These are phyloP conservation scores for Otis tarda DNA, from an alignment of 2,113 vertebrate genomes.

Conservation along the genomic window DNA sequence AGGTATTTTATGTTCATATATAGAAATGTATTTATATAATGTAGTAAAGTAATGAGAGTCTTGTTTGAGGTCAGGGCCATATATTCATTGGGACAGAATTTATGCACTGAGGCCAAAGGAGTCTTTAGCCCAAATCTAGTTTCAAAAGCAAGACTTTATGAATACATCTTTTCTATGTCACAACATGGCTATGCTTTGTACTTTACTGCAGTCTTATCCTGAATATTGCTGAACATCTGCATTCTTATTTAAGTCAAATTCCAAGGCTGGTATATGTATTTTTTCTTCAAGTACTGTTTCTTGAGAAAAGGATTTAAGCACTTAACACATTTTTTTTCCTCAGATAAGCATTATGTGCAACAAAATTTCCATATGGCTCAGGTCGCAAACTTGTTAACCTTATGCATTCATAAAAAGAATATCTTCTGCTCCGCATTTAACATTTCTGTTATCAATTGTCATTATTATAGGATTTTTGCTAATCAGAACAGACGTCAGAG, in stretches of 20 bases:
- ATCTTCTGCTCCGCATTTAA: conserved; percentile 41
- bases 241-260: conserved; percentile 14
- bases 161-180: background rate
- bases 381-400: conserved; percentile 55
- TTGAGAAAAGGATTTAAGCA: conserved; percentile 1
- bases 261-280: background rate
- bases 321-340: conserved; percentile 1
- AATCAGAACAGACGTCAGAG: conserved; percentile 33
- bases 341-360: conserved; percentile 18
- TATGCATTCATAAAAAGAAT: background rate
- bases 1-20: background rate
- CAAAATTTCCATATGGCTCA: conserved; percentile 15
- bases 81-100: conserved; percentile 16
- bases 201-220: background rate
- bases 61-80: conserved; percentile 21
- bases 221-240: background rate
- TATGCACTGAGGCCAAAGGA: conserved; percentile 4
- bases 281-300: conserved; percentile 13
- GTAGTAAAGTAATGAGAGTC: background rate
- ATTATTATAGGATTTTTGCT: conserved; percentile 20
- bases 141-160: conserved; percentile 10
- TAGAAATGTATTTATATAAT: background rate
- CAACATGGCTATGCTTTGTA: background rate
- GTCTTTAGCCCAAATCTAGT: background rate
- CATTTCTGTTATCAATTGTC: conserved; percentile 28